These are phyloP conservation scores for Otolemur garnettii DNA, from an alignment of 2,113 vertebrate species.

Conservation along the genomic window DNA sequence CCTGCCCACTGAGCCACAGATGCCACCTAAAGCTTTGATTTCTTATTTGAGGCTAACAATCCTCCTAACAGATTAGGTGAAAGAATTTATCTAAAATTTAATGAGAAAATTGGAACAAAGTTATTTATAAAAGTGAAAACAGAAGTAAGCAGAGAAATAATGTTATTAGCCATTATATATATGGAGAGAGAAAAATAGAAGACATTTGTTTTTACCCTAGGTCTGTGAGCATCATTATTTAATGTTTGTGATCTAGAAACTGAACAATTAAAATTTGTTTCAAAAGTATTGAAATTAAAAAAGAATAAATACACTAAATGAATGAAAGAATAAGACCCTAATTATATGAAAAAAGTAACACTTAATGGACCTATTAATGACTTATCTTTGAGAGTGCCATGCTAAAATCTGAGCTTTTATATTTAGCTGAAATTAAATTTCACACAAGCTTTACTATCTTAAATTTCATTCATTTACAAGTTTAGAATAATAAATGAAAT, in stretches of 20 bases:
- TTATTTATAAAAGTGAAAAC: not conserved
- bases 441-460: not conserved
- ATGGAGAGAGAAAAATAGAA: not conserved
- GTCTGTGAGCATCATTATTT: not conserved
- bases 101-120: not conserved
- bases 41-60: not conserved
- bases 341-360: not conserved
- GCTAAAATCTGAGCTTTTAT: not conserved
- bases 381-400: not conserved
- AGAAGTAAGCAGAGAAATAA: not conserved
- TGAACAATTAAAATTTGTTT: not conserved
- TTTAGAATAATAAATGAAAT: constrained; percentile 14
- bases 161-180: not conserved
- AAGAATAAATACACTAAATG: not conserved
- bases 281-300: not conserved
- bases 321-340: not conserved
- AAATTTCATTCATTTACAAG: not conserved
- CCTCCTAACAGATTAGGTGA: not conserved
- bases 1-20: too few relatives aligned
- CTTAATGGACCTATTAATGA: not conserved
- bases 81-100: not conserved
- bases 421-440: constrained; percentile 14
- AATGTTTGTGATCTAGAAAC: not conserved
- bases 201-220: not conserved
- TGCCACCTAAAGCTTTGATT: not conserved